phyloP scores from a whole-genome alignment of 2,888 invertebrate genomes.

The Salpingus planirostris region DNA sequence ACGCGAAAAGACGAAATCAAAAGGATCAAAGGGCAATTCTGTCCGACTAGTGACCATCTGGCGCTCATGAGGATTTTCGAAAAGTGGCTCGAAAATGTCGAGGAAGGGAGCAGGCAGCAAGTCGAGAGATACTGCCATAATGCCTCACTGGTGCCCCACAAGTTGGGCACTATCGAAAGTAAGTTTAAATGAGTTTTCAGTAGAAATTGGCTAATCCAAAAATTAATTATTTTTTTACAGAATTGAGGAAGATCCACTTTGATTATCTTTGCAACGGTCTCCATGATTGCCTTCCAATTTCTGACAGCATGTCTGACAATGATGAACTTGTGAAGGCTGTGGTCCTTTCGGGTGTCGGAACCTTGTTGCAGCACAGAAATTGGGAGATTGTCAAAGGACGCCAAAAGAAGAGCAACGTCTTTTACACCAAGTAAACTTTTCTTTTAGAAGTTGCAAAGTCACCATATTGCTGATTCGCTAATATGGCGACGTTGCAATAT shows the following conservation, averaged over 20 bases:
- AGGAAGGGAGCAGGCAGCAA: too few relatives aligned
- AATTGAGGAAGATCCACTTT: constrained; percentile 47
- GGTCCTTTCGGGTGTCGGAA: constrained; percentile 51
- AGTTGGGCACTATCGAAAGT: constrained; percentile 48
- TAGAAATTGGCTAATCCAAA: not conserved
- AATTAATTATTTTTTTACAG: constrained; percentile 34
- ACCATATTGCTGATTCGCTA: too few relatives aligned
- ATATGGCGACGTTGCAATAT: too few relatives aligned
- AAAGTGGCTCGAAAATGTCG: constrained; percentile 41
- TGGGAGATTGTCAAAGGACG: constrained; percentile 48
- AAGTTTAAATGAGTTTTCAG: constrained; percentile 17
- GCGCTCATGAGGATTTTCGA: constrained; percentile 49
- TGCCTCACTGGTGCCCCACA: constrained; percentile 42
- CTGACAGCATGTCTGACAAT: constrained; percentile 43
- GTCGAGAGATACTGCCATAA: constrained; percentile 16
- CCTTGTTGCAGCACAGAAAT: constrained; percentile 43
- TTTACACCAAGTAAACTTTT: constrained; percentile 53
- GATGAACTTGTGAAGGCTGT: constrained; percentile 52
- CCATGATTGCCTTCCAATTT: constrained; percentile 27
- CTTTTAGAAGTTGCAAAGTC: too few relatives aligned
- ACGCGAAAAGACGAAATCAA: constrained; percentile 45
- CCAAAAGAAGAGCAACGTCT: constrained; percentile 40
- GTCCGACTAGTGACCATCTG: constrained; percentile 53
- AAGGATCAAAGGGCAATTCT: constrained; percentile 45
- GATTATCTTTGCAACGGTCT: constrained; percentile 46